Conservation (phyloP, 2,888 invertebrate genomes). For the Lycia hirtaria region DNA sequence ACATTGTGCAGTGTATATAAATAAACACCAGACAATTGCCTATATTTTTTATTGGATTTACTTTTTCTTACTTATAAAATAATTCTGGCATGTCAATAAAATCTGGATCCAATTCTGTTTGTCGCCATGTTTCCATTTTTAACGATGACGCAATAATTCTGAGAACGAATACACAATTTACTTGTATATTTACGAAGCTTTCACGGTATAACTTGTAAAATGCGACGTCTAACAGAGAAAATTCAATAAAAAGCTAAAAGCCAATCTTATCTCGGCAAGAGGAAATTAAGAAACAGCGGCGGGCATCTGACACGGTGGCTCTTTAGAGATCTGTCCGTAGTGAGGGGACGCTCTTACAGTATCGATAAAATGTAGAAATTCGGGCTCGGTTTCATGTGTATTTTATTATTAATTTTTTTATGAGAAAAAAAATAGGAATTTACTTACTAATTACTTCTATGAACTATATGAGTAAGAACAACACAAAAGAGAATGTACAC, state of each 20-base stretch:
- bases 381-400: no score
- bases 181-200: conserved; percentile 30
- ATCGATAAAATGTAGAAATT: conserved; percentile 11
- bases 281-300: conserved; percentile 85
- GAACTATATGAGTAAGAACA: no score
- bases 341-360: conserved; percentile 43
- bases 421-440: no score
- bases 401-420: no score
- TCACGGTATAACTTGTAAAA: conserved; percentile 68
- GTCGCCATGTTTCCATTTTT: neutral
- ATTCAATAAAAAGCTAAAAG: conserved; percentile 86
- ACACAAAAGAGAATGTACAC: no score
- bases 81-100: neutral
- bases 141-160: neutral
- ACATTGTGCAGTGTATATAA: no score
- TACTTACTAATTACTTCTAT: no score
- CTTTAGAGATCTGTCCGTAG: conserved; percentile 76
- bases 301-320: conserved; percentile 84
- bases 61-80: no score
- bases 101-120: neutral
- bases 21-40: no score
- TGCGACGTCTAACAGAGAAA: conserved; percentile 78
- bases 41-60: no score
- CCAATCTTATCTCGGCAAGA: conserved; percentile 83
- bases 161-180: conserved; percentile 18